A percentile compares a stretch with the other conserved stretches of the same genome.
Conservation (phyloP, 2,888 invertebrate species). For the Drosophila austrosaltans region DNA sequence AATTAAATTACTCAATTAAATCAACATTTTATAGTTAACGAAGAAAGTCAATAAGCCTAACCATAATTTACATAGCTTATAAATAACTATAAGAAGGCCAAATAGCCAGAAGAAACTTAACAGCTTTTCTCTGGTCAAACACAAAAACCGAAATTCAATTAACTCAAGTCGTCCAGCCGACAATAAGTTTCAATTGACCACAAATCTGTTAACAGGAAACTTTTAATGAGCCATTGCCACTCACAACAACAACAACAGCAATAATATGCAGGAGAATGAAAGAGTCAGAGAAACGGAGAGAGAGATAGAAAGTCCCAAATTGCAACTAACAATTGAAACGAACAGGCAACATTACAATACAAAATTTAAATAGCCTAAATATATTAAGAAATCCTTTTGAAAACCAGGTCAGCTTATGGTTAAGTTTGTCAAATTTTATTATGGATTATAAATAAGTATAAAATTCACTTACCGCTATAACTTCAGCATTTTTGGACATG, state of each 20-base stretch:
- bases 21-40: not conserved
- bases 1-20: not conserved
- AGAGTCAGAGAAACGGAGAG: constrained; percentile 19
- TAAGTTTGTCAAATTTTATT: not conserved
- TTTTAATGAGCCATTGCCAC: constrained; percentile 56
- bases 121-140: constrained; percentile 20
- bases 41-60: constrained; percentile 3
- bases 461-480: constrained; percentile 85
- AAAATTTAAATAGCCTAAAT: constrained; percentile 12
- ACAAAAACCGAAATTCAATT: constrained; percentile 58
- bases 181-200: constrained; percentile 67
- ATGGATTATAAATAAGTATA: not conserved
- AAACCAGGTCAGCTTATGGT: constrained; percentile 16
- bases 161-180: constrained; percentile 47
- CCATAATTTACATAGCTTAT: not conserved
- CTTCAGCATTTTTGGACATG: constrained; percentile 90
- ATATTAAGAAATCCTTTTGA: constrained; percentile 1
- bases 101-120: constrained; percentile 12
- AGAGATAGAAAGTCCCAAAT: too few species aligned
- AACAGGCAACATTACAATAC: constrained; percentile 21
- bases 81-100: constrained; percentile 7
- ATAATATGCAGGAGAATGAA: constrained; percentile 24
- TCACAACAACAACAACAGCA: constrained; percentile 21
- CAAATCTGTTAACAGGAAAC: constrained; percentile 67
- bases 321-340: constrained; percentile 11